These are phyloP conservation scores for Sinohyriopsis cumingii DNA, from an alignment of 2,888 invertebrate species.

Conservation along the genomic window DNA sequence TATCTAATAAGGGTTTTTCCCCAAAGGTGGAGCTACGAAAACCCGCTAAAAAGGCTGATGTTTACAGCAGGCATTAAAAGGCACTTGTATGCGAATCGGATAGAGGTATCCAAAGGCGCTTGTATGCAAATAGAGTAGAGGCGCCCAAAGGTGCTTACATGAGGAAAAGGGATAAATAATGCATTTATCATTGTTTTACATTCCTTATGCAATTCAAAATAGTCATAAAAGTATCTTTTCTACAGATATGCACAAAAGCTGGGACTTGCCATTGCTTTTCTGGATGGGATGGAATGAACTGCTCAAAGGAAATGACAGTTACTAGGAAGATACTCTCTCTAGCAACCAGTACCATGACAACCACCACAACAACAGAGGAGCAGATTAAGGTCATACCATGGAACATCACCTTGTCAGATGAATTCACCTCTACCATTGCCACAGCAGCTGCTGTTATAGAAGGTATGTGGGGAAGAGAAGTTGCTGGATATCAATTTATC, in stretches of 20 bases:
- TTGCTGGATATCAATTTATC: too few relatives aligned
- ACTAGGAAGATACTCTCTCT: conserved; percentile 36
- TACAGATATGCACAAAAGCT: conserved; percentile 90
- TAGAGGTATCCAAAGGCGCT: too few relatives aligned
- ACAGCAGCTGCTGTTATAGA: conserved; percentile 53
- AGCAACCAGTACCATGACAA: conserved; percentile 28
- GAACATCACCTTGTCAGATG: conserved; percentile 21
- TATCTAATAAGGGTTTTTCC: too few relatives aligned
- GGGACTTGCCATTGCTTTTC: conserved; percentile 93
- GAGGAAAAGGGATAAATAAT: too few relatives aligned
- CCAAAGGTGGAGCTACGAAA: too few relatives aligned
- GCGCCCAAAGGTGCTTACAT: too few relatives aligned
- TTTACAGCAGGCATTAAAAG: too few relatives aligned
- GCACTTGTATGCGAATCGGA: too few relatives aligned
- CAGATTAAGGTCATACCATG: conserved; percentile 35
- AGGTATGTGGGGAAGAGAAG: conserved; percentile 30
- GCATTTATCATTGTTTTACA: too few relatives aligned
- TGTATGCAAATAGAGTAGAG: too few relatives aligned
- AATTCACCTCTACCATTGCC: conserved; percentile 27
- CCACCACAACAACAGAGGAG: conserved; percentile 22
- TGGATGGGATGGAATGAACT: conserved; percentile 76
- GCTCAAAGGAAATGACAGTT: conserved; percentile 54
- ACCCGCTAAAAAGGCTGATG: too few relatives aligned
- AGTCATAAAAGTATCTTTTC: conserved; percentile 24
- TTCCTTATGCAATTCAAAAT: neutral